Evolutionary conservation across 2,888 invertebrate genomes (phyloP), one percentile per base, ranked within the genome.

Genomic region (Amphipyra tragopoginis): DNA sequence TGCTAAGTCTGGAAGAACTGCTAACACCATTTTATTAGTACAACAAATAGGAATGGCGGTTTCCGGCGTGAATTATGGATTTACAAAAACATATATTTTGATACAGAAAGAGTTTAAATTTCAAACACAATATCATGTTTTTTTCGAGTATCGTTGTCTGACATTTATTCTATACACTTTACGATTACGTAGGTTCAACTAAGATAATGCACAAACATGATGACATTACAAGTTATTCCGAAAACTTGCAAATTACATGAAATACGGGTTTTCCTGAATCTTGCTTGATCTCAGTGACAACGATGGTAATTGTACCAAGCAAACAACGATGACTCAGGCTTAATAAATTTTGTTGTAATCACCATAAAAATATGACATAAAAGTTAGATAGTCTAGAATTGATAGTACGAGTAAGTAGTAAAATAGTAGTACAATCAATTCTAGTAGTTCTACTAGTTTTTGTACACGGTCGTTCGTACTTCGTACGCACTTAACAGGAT

Each of bases 401-500:
- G n/a, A n/a, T n/a, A n/a, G n/a, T n/a, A n/a, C n/a, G n/a, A n/a
- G n/a, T n/a, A n/a, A n/a, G n/a, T n/a, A n/a, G n/a, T n/a, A n/a
- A n/a, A n/a, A n/a, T 66, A 44, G 15, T 21, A 21, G 21, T 21
- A 21, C 21, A 9, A 34, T 45, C 3, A 43, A 51, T 45, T 64
- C 14, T 29, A 1, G 7, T 29, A 44, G 44, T 54, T 49, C 21
- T 48, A 7, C 48, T 33, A 65, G 49, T 74, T 66, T 55, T 63
- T 70, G 10, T 54, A 47, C 45, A 61, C 54, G 44, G 29, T 45
- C 47, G 53, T 21, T 21, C 21, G 21, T 21, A 21, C 21, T 21
- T 21, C 21, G 21, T 21, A 21, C 21, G 21, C 57, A 56, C 64
- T 63, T 64, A 77, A 67, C 79, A 86, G 77, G 80, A 85, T 84